Percentiles rank a stretch among this genome's conserved stretches.
These are phyloP conservation scores for Drosophila subquinaria DNA, from an alignment of 2,888 invertebrate species.

Conservation along the genomic window DNA sequence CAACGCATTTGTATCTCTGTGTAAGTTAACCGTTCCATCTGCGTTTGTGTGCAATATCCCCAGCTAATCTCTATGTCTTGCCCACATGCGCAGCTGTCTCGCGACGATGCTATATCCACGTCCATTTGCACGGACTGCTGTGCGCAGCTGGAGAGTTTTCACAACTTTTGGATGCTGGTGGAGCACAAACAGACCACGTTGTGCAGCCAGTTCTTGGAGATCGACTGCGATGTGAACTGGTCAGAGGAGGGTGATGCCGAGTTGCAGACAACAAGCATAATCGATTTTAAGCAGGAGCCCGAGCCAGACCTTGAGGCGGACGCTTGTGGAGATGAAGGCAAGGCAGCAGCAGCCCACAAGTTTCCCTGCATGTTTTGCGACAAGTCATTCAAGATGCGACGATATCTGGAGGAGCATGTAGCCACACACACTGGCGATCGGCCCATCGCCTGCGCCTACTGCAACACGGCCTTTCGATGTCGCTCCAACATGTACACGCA, in stretches of 20 bases:
- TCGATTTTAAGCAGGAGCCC: slow-evolving; percentile 42
- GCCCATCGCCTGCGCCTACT: slow-evolving; percentile 69
- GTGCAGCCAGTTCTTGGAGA: slow-evolving; percentile 66
- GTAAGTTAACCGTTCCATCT: slow-evolving; percentile 54
- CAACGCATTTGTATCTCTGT: slow-evolving; percentile 77
- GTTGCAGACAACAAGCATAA: slow-evolving; percentile 5
- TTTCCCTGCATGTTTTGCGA: slow-evolving; percentile 78
- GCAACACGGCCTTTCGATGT: slow-evolving; percentile 74
- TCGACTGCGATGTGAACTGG: slow-evolving; percentile 73
- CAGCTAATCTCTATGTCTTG: not conserved
- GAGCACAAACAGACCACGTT: slow-evolving; percentile 72
- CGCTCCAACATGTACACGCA: slow-evolving; percentile 76
- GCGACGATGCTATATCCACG: slow-evolving; percentile 73
- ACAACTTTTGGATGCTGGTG: slow-evolving; percentile 71
- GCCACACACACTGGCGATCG: slow-evolving; percentile 73
- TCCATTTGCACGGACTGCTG: slow-evolving; percentile 67
- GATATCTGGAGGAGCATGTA: slow-evolving; percentile 72
- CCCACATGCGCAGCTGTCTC: slow-evolving; percentile 52
- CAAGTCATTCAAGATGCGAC: slow-evolving; percentile 77
- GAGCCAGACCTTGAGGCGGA: slow-evolving; percentile 49
- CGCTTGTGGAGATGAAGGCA: slow-evolving; percentile 20
- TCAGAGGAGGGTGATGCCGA: slow-evolving; percentile 59
- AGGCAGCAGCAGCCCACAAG: slow-evolving; percentile 44
- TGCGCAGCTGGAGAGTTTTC: slow-evolving; percentile 69
- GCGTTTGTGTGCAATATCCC: not conserved